Base-by-base conservation (phyloP, 2,888 invertebrate species). In the Lysandra bellargus region DNA sequence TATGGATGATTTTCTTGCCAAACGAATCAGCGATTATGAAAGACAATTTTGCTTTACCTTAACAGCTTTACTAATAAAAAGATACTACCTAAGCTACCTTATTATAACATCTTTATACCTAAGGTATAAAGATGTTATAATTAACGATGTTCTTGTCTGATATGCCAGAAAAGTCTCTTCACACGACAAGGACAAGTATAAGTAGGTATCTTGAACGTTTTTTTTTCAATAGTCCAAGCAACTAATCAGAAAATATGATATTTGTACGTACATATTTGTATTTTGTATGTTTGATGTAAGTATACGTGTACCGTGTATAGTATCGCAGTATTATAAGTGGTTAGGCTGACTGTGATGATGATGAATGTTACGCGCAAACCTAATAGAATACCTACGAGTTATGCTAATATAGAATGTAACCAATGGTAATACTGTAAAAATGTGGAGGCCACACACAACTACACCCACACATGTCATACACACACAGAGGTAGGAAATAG, bases 401-500 rank as follows among this genome's bases (percentile, higher is more conserved):
- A 73, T 60, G 49, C 44, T 60, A 49, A 79, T 60, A 79, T 64
- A 79, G 75, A 79, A 61, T 64, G 74, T 79, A 79, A 74, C 79
- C 79, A 79, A 75, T 79, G 49, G 79, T 61, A 75, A 75, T 79
- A 64, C 49, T 79, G 75, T 75, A 79, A 79, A 79, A 79, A 79
- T 75, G 74, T 79, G 79, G 79, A 79, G 79, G 79, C 79, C 83
- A 80, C 80, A 81, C 78, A 82, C 73, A 78, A 64, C 80, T 53
- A 37, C 81, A 79, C 78, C 80, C 83, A 85, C 84, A 85, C 83
- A 83, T 79, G 83, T 85, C 87, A 78, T 30, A 14, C 79, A 74
- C 89, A 90, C 89, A 86, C n/a, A 78, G 64, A 37, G 53, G 82
- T 69, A 79, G 79, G 23, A 81, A 80, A 9, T 9, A 17, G 82